Base-by-base conservation (phyloP, 2,888 invertebrate genomes). In the Lasioglossum marginatum region DNA sequence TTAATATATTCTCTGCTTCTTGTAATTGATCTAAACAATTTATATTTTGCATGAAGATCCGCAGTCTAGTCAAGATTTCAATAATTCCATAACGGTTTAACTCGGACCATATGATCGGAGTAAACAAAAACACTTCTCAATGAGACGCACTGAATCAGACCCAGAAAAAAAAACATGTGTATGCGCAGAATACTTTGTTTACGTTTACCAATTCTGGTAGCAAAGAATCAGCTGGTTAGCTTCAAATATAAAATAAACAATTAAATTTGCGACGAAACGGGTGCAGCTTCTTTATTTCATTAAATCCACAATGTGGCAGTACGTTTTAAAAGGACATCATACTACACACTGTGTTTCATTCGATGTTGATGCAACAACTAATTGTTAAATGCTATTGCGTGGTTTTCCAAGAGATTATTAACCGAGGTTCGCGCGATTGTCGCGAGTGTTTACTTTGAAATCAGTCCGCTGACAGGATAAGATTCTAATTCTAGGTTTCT, bases 331-430 rank as follows among this genome's bases (percentile, higher is more conserved):
- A 60, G 19, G 72, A 31, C 23, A 72, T 27, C 34, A 63, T n/a
- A 45, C 19, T 71, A 73, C 70, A 57, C 6, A 40, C 14, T 71
- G 4, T 27, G 14, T 10, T 71, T 75, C 45, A 75, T 78, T 63
- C 57, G 12, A 16, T 57, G 6, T 40, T 16, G 31, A 2, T n/a
- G 12, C n/a, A 74, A 16, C 23, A 34, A 77, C 10, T 4, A 60
- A 73, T 37, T 27, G 23, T 63, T 31, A 63, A n/a, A 19, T 45
- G n/a, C 19, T 10, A n/a, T n/a, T 40, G 27, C 8, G 23, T 63
- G 34, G 43, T 16, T 16, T 43, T 48, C 16, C 16, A 82, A 12
- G 14, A 23, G 60, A 74, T 82, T 66, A 74, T 82, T 66, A 76
- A 34, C 6, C 12, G 66, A 52, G 40, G 60, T 45, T n/a, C 10